Percentiles rank a stretch among this genome's conserved stretches.
Evolutionary conservation across 1,140 invertebrate species (phyloP).

Genomic region (Euschistus heros): DNA sequence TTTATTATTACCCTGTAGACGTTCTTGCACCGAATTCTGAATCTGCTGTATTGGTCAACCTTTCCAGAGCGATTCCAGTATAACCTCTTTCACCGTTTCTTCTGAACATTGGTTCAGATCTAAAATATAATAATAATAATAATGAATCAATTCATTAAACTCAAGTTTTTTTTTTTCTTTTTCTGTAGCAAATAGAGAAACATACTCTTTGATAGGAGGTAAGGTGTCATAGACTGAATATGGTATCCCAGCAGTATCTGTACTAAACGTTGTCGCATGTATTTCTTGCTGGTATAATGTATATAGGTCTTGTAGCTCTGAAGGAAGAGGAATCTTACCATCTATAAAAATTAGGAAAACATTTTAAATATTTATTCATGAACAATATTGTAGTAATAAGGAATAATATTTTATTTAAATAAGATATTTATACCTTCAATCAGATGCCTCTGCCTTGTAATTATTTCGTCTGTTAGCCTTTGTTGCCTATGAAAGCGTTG

Average conservation of each 20-base stretch:
- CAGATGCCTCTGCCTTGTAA: constrained; percentile 71
- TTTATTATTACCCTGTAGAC: constrained; percentile 1
- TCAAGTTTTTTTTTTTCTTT: background rate
- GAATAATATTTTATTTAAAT: background rate
- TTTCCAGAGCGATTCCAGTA: background rate
- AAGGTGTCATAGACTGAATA: constrained; percentile 37
- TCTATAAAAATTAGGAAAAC: constrained; percentile 38
- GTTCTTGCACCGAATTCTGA: constrained; percentile 6
- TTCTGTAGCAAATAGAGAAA: constrained; percentile 12
- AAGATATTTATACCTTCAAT: constrained; percentile 55
- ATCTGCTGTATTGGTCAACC: background rate
- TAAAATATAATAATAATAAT: background rate
- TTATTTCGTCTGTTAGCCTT: constrained; percentile 81
- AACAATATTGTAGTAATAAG: background rate
- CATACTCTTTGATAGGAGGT: constrained; percentile 40
- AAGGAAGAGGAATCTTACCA: constrained; percentile 52
- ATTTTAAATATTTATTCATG: background rate
- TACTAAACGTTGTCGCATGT: constrained; percentile 58
- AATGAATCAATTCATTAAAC: too few species aligned
- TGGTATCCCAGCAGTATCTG: constrained; percentile 36
- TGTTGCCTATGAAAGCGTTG: constrained; percentile 73
- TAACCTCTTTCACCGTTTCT: background rate
- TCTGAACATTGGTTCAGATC: background rate
- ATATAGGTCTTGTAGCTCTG: constrained; percentile 74
- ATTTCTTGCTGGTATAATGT: constrained; percentile 77